Evolutionary conservation across 2,888 invertebrate species (phyloP).

Genomic region (Cephus sareptanus): DNA sequence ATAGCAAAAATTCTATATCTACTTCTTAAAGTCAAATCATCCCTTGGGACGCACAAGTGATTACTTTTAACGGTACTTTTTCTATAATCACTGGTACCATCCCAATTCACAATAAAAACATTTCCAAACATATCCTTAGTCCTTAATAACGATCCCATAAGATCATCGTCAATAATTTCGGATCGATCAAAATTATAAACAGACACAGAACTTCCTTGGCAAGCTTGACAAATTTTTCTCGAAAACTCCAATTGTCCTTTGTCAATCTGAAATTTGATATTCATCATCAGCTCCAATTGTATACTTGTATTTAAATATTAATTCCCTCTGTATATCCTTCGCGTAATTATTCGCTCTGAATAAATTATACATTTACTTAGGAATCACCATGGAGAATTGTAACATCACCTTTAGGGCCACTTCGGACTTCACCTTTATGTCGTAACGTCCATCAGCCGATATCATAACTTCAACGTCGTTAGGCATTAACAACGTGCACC

Average conservation of each 20-base stretch:
- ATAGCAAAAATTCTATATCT: conserved; percentile 50
- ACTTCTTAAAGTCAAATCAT: not conserved
- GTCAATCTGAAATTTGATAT: conserved; percentile 15
- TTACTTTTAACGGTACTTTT: not conserved
- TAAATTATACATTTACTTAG: not conserved
- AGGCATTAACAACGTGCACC: conserved; percentile 49
- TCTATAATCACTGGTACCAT: conserved; percentile 35
- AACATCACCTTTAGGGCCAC: not conserved
- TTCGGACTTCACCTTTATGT: conserved; percentile 11
- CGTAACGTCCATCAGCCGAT: conserved; percentile 34
- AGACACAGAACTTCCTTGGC: conserved; percentile 11
- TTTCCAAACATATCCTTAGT: conserved; percentile 39
- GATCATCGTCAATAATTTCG: not conserved
- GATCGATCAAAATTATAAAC: conserved; percentile 22
- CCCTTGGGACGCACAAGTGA: not conserved
- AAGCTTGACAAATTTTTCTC: conserved; percentile 1
- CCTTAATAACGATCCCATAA: conserved; percentile 10
- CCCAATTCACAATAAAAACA: conserved; percentile 36
- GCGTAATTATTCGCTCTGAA: not conserved
- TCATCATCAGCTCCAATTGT: not conserved
- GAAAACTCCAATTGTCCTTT: conserved; percentile 17
- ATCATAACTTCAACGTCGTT: conserved; percentile 46
- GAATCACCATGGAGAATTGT: not conserved
- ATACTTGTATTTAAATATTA: conserved; percentile 7
- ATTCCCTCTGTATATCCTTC: not conserved